A percentile compares a stretch with the other conserved stretches of the same genome.
Evolutionary conservation across 2,888 invertebrate species (phyloP).

Genomic region (Tetranychus piercei): DNA sequence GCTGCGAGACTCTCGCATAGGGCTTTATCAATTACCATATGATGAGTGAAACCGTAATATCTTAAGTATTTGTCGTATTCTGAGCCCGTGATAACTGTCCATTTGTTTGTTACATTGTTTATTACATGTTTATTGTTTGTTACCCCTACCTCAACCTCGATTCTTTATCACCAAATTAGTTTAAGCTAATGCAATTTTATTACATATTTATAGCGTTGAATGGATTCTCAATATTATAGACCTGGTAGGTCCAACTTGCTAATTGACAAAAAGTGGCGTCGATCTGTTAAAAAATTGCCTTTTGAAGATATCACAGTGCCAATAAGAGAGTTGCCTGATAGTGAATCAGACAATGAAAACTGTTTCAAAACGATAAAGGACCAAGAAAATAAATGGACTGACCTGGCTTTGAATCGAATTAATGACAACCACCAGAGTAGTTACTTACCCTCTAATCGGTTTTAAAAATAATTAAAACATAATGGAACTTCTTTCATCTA

Average conservation of each 20-base stretch:
- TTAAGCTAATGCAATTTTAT: too few species aligned
- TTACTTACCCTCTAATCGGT: neutral
- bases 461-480: neutral
- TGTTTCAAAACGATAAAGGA: conserved; percentile 65
- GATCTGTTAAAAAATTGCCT: conserved; percentile 41
- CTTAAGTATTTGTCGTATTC: too few species aligned
- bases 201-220: conserved; percentile 29
- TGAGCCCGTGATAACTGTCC: too few species aligned
- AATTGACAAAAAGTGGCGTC: conserved; percentile 69
- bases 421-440: neutral
- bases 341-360: conserved; percentile 67
- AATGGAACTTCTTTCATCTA: neutral
- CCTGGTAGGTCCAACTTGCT: conserved; percentile 55
- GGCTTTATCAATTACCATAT: too few species aligned
- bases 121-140: too few species aligned
- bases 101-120: too few species aligned
- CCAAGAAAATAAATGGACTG: conserved; percentile 55
- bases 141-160: too few species aligned
- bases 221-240: conserved; percentile 58
- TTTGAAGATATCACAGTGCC: conserved; percentile 51
- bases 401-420: conserved; percentile 32
- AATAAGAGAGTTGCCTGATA: conserved; percentile 67
- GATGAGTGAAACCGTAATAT: too few species aligned
- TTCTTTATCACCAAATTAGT: too few species aligned
- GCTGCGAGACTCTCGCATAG: too few species aligned